Evolutionary conservation across 2,113 vertebrate species (phyloP).

Genomic region (Azemiops feae): DNA sequence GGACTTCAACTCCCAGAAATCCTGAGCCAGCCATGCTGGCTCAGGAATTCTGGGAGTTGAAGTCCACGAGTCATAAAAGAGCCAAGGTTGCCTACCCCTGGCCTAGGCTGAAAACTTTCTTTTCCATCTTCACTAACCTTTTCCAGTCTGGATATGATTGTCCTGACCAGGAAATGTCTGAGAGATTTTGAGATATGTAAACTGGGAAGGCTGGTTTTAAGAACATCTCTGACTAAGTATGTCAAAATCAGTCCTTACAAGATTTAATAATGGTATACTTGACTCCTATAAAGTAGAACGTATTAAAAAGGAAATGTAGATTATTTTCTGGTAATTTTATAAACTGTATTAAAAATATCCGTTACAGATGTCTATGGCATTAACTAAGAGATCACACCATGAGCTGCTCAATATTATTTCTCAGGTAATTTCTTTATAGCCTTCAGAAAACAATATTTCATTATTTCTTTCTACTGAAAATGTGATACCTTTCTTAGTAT

Average conservation of each 20-base stretch:
- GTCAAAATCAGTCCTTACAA: background rate
- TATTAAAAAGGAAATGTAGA: background rate
- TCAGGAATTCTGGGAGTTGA: too few species aligned
- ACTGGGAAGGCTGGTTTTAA: background rate
- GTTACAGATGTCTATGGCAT: background rate
- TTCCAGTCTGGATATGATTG: background rate
- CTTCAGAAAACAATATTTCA: background rate
- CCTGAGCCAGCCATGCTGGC: too few species aligned
- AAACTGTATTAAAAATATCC: background rate
- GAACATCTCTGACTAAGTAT: background rate
- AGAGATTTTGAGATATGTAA: background rate
- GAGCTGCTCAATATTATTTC: background rate
- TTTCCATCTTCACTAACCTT: background rate
- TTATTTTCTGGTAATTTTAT: background rate
- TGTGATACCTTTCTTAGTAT: background rate
- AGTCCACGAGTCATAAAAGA: too few species aligned
- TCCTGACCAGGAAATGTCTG: background rate
- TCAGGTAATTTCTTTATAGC: background rate
- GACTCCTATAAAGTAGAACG: background rate
- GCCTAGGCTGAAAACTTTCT: background rate
- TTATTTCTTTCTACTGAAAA: conserved; percentile 19
- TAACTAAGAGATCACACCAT: background rate
- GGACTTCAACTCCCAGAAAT: too few species aligned
- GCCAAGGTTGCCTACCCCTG: too few species aligned
- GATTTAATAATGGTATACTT: background rate